Base-by-base conservation (phyloP, 2,113 vertebrate genomes). In the Tupaia tana region DNA sequence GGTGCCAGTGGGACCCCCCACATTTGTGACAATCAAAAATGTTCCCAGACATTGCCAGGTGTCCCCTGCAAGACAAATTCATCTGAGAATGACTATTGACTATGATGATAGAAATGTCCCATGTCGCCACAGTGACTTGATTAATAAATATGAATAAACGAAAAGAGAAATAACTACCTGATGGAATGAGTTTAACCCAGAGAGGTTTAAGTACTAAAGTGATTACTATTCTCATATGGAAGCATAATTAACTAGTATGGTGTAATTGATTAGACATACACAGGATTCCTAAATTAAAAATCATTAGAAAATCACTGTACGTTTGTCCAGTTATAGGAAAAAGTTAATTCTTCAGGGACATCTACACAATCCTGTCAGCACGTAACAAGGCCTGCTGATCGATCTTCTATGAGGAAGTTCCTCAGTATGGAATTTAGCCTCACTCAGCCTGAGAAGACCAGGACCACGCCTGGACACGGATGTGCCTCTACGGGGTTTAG, bases 231-330 rank as follows among this genome's bases (percentile, higher is more conserved):
- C 20, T 63, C 52, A 2, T 67, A 34, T 77, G 81, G 93, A 87
- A 90, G 61, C 56, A 27, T 73, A 84, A 95, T 75, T 88, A 86
- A 64, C 61, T 22, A 80, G 56, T 14, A 92, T 0, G 13, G 61
- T 80, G 1, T 86, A 66, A 90, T 52, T 71, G 81, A 85, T 84
- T 77, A 87, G 75, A 81, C 66, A 87, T 77, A 86, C 11, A 84
- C 56, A 93, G 25, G 73, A 93, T 63, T 90, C 20, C 61, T 75
- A 95, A 89, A 92, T 88, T 92, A 94, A 93, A 94, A 78, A 85
- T 34, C 61, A 85, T 81, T 80, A 75, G 90, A 31, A 70, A 80
- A 91, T 89, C 80, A 75, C 52, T 6, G 25, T 20, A 27, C 19
- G 25, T 18, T 73, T 93, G 84, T 63, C 71, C 66, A 87, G 25